These are phyloP conservation scores for Ecliptopera silaceata DNA, from an alignment of 2,888 invertebrate genomes.

Conservation along the genomic window DNA sequence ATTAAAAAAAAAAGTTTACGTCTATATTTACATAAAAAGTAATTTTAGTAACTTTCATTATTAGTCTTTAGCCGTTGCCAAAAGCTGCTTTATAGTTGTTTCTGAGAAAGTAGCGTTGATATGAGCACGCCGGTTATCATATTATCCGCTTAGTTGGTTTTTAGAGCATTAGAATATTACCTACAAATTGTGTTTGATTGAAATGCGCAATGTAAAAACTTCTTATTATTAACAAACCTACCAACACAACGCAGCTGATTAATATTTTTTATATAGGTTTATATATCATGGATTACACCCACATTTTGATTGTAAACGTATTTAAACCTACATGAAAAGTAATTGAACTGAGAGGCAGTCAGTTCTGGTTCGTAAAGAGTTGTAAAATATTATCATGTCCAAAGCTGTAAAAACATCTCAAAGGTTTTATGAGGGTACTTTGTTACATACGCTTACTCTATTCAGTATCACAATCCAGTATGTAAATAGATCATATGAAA, in stretches of 20 bases:
- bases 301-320: no score
- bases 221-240: no score
- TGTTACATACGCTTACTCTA: background rate
- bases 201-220: no score
- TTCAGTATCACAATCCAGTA: conserved; percentile 21
- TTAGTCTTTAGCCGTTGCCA: conserved; percentile 2
- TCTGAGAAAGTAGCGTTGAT: background rate
- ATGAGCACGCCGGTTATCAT: conserved; percentile 27
- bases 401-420: background rate
- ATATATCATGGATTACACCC: no score
- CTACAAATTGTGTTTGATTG: no score
- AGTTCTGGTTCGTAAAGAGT: background rate
- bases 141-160: conserved; percentile 28
- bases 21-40: background rate
- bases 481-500: conserved; percentile 46
- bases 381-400: background rate
- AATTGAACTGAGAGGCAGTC: background rate
- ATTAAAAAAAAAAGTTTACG: no score
- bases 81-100: conserved; percentile 5
- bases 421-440: background rate
- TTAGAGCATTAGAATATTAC: conserved; percentile 26
- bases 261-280: no score
- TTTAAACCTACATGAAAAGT: background rate
- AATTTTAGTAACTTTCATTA: no score
- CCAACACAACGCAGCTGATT: no score